Percentiles rank a stretch among this genome's conserved stretches.
These are phyloP conservation scores for Oophaga sylvatica DNA, from an alignment of 2,797 vertebrate species.

Conservation along the genomic window DNA sequence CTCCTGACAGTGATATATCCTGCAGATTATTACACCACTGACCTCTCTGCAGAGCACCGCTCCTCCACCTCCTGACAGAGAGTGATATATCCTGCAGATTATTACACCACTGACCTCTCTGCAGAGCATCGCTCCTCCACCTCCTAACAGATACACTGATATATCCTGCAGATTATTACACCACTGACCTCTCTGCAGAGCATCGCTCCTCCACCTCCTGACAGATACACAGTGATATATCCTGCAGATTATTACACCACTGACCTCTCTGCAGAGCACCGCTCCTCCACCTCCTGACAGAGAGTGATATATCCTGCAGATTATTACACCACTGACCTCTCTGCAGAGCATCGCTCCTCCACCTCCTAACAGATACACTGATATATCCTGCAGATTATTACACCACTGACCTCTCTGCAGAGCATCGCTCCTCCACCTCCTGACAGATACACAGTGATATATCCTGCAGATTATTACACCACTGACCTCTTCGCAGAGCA, in stretches of 20 bases:
- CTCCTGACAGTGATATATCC: too few relatives aligned
- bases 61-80: too few relatives aligned
- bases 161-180: slow-evolving; percentile 11
- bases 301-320: neutral
- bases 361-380: neutral
- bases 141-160: neutral
- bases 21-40: neutral
- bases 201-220: neutral
- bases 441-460: neutral
- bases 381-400: neutral
- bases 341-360: slow-evolving; percentile 1
- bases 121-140: neutral
- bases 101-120: too few relatives aligned
- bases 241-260: neutral
- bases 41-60: neutral
- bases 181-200: too few relatives aligned
- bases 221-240: too few relatives aligned
- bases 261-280: neutral
- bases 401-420: neutral
- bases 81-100: too few relatives aligned
- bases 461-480: neutral
- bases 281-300: neutral
- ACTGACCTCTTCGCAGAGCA: neutral
- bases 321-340: neutral
- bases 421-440: neutral